Conservation (phyloP, 2,797 vertebrate genomes). For the Malurus splendens region DNA sequence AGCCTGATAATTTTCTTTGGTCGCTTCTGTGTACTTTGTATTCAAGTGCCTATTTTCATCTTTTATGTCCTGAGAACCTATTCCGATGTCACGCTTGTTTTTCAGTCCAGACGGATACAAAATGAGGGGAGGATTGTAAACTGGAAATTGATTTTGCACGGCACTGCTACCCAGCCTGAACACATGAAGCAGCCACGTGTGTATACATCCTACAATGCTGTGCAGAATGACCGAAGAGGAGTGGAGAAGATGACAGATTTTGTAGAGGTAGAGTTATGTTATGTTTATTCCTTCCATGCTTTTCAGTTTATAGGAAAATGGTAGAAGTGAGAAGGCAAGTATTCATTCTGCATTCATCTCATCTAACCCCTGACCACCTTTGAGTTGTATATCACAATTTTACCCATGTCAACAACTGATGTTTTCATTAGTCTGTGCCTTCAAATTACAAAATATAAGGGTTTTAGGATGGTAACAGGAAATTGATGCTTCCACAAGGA, state of each 20-base stretch:
- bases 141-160: slow-evolving; percentile 95
- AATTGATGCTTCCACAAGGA: not conserved
- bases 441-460: not conserved
- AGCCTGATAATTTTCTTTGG: not conserved
- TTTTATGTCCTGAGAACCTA: not conserved
- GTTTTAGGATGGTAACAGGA: not conserved
- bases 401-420: not conserved
- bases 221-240: slow-evolving; percentile 94
- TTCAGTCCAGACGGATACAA: slow-evolving; percentile 88
- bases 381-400: not conserved
- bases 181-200: slow-evolving; percentile 88
- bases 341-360: not conserved
- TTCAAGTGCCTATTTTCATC: not conserved
- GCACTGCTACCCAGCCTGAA: slow-evolving; percentile 85
- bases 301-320: not conserved
- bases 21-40: not conserved
- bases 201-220: slow-evolving; percentile 91
- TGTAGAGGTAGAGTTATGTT: slow-evolving; percentile 72
- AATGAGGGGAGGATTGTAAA: slow-evolving; percentile 92
- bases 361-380: not conserved
- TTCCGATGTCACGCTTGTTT: not conserved
- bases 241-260: slow-evolving; percentile 86
- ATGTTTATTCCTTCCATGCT: not conserved
- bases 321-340: not conserved
- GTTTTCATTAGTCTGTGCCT: not conserved